phyloP scores from a whole-genome alignment of 2,113 vertebrate genomes.

The Delphinapterus leucas region DNA sequence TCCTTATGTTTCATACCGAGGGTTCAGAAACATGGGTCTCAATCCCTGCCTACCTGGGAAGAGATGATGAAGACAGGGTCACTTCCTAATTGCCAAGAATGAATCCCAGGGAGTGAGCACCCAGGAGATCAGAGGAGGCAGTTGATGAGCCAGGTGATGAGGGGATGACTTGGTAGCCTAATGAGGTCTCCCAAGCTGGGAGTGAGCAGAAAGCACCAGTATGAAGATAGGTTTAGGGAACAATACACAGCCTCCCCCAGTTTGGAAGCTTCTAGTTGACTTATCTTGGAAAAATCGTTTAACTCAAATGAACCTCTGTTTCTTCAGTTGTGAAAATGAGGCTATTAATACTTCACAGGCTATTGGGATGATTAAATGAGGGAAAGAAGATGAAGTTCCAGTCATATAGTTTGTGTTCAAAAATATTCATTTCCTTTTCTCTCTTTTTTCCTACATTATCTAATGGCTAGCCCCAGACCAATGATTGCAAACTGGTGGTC shows the following conservation, averaged over 20 bases:
- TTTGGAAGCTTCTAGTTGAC: conserved; percentile 34
- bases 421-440: neutral
- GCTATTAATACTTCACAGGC: neutral
- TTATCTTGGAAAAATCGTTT: conserved; percentile 9
- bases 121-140: neutral
- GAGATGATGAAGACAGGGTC: neutral
- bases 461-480: neutral
- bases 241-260: neutral
- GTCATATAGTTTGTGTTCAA: neutral
- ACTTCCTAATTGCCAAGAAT: neutral
- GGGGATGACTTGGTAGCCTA: neutral
- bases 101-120: neutral
- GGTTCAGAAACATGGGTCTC: neutral
- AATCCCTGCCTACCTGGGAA: neutral
- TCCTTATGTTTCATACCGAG: neutral
- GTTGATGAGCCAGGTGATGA: neutral
- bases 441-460: neutral
- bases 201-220: neutral
- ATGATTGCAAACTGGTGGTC: neutral
- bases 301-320: conserved; percentile 20
- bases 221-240: neutral
- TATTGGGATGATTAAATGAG: neutral
- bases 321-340: conserved; percentile 3
- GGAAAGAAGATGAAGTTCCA: neutral
- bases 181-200: neutral